Percentiles rank a stretch among this genome's conserved stretches.
Evolutionary conservation across 2,113 vertebrate genomes (phyloP).

Genomic region (Dipodomys merriami): DNA sequence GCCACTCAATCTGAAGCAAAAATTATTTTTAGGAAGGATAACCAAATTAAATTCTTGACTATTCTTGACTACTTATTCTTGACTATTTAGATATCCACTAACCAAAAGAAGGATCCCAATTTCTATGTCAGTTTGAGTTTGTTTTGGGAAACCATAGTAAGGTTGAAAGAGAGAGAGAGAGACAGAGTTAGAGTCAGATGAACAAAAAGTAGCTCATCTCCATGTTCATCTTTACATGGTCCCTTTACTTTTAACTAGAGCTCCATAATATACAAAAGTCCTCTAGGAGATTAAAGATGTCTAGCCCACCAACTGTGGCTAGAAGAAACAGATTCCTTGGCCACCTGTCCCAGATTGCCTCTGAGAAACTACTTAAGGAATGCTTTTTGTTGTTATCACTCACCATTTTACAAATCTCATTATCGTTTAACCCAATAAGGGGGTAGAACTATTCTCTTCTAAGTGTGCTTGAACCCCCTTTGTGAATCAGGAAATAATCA

Average conservation of each 20-base stretch:
- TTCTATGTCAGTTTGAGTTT: neutral
- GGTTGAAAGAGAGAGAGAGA: too few species aligned
- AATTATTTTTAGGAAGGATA: constrained; percentile 52
- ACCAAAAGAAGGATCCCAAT: neutral
- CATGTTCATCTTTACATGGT: neutral
- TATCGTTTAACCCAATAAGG: neutral
- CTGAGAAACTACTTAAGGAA: constrained; percentile 28
- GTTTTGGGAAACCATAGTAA: neutral
- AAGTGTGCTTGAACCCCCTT: neutral
- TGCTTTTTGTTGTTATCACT: neutral
- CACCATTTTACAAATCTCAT: neutral
- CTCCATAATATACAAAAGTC: neutral
- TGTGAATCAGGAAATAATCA: neutral
- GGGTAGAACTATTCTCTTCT: neutral
- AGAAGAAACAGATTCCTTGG: constrained; percentile 5
- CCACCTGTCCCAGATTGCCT: neutral
- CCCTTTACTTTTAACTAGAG: neutral
- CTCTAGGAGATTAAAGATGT: neutral
- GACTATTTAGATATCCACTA: neutral
- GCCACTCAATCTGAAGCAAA: constrained; percentile 14
- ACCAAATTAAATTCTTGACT: neutral
- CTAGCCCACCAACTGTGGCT: neutral
- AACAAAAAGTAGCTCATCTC: neutral
- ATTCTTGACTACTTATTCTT: constrained; percentile 33
- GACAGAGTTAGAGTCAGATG: neutral